These are phyloP conservation scores for Archilochus colubris DNA, from an alignment of 2,113 vertebrate genomes.

Conservation along the genomic window DNA sequence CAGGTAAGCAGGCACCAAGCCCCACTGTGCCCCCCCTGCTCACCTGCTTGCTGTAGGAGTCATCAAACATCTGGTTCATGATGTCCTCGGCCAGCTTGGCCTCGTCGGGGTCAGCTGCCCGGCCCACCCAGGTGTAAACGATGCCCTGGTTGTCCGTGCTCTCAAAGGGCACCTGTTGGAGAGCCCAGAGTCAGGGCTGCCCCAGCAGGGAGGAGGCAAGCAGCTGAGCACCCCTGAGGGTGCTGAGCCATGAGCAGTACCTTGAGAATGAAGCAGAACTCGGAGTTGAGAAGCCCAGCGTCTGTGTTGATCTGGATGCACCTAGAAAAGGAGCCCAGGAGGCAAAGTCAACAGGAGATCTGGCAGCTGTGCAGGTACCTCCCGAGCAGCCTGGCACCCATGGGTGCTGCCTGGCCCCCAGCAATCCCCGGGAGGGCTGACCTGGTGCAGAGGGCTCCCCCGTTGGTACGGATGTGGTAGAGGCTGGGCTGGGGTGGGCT, in stretches of 20 bases:
- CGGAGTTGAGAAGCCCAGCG: slow-evolving; percentile 91
- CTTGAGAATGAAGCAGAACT: slow-evolving; percentile 99
- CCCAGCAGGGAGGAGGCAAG: background rate
- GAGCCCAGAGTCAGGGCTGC: background rate
- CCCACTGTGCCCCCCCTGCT: rapidly evolving
- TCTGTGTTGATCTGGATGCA: slow-evolving; percentile 96
- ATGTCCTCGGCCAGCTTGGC: slow-evolving; percentile 96
- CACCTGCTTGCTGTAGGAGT: slow-evolving; percentile 98
- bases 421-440: background rate
- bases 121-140: slow-evolving; percentile 96
- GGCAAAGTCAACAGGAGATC: background rate
- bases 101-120: slow-evolving; percentile 92
- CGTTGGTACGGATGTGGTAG: slow-evolving; percentile 96
- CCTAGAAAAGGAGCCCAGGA: slow-evolving; percentile 51
- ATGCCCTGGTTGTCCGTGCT: slow-evolving; percentile 98
- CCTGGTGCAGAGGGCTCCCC: slow-evolving; percentile 96
- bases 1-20: background rate
- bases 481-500: slow-evolving; percentile 89
- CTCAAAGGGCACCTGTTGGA: slow-evolving; percentile 92
- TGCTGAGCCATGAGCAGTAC: slow-evolving; percentile 52
- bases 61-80: slow-evolving; percentile 95
- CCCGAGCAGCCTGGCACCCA: rapidly evolving
- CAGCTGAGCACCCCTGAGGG: background rate
- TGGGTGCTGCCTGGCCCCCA: background rate
- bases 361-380: rapidly evolving